Evolutionary conservation across 2,113 vertebrate genomes (phyloP).

Genomic region (Malurus alboscapulatus): DNA sequence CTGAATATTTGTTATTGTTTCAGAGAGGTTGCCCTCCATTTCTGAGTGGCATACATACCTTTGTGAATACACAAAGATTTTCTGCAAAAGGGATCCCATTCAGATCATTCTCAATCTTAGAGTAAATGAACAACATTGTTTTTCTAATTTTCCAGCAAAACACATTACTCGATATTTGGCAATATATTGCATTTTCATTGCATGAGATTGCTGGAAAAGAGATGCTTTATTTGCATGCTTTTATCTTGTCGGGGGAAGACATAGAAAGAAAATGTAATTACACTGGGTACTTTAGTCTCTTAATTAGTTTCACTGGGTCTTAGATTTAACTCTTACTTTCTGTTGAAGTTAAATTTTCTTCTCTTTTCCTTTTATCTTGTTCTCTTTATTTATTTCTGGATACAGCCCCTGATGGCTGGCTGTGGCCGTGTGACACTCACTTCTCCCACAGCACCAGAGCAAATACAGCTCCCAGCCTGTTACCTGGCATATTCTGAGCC

Average conservation of each 20-base stretch:
- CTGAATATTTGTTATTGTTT: not conserved
- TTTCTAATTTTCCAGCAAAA: constrained; percentile 28
- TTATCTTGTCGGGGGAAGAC: not conserved
- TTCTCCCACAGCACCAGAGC: not conserved
- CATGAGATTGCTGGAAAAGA: not conserved
- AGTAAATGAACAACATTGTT: not conserved
- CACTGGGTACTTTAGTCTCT: not conserved
- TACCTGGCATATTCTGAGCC: not conserved
- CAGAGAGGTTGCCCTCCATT: not conserved
- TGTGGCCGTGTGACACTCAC: not conserved
- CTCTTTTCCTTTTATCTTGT: not conserved
- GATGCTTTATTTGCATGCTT: not conserved
- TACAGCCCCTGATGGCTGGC: not conserved
- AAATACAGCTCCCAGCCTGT: not conserved
- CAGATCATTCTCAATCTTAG: not conserved
- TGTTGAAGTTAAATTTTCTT: not conserved
- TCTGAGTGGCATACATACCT: not conserved
- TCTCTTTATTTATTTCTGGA: not conserved
- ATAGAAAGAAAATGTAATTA: constrained; percentile 1
- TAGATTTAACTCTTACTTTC: constrained; percentile 15
- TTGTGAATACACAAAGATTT: not conserved
- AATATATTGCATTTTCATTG: not conserved
- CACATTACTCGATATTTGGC: not conserved
- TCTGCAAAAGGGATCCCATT: not conserved
- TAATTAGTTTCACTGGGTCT: constrained; percentile 12